Evolutionary conservation across 2,888 invertebrate genomes (phyloP).

Genomic region (Epistrophella euchroma): DNA sequence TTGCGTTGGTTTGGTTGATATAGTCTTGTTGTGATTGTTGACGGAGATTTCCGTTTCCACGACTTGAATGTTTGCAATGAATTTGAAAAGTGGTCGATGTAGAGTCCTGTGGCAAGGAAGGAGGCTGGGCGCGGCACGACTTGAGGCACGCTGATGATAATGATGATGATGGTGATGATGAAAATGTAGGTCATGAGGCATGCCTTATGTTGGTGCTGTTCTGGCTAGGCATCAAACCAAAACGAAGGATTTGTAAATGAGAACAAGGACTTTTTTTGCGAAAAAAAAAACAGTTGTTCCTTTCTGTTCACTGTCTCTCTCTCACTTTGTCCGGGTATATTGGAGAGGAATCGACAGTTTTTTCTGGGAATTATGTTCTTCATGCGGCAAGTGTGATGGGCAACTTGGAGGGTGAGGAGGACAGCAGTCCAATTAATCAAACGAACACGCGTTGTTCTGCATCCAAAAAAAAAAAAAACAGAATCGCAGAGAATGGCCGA

Average conservation of each 20-base stretch:
- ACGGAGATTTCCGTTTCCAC: slow-evolving; percentile 34
- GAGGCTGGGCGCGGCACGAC: not conserved
- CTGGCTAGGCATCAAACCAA: slow-evolving; percentile 9
- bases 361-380: slow-evolving; percentile 48
- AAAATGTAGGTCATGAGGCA: slow-evolving; percentile 70
- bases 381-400: not conserved
- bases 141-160: slow-evolving; percentile 20
- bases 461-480: slow-evolving; percentile 45
- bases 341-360: slow-evolving; percentile 69
- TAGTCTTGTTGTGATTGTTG: slow-evolving; percentile 39
- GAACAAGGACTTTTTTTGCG: slow-evolving; percentile 57
- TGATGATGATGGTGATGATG: slow-evolving; percentile 50
- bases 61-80: slow-evolving; percentile 63
- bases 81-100: slow-evolving; percentile 62
- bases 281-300: slow-evolving; percentile 10
- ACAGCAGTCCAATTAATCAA: slow-evolving; percentile 70
- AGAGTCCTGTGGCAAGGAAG: slow-evolving; percentile 15
- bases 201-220: slow-evolving; percentile 13
- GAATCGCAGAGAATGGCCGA: slow-evolving; percentile 52
- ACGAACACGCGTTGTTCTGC: slow-evolving; percentile 67
- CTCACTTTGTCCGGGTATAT: slow-evolving; percentile 36
- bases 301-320: not conserved
- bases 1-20: slow-evolving; percentile 4
- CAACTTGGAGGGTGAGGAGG: slow-evolving; percentile 18
- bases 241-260: slow-evolving; percentile 69